Evolutionary conservation across 2,797 vertebrate genomes (phyloP).

Genomic region (Toxotes lorentzi): DNA sequence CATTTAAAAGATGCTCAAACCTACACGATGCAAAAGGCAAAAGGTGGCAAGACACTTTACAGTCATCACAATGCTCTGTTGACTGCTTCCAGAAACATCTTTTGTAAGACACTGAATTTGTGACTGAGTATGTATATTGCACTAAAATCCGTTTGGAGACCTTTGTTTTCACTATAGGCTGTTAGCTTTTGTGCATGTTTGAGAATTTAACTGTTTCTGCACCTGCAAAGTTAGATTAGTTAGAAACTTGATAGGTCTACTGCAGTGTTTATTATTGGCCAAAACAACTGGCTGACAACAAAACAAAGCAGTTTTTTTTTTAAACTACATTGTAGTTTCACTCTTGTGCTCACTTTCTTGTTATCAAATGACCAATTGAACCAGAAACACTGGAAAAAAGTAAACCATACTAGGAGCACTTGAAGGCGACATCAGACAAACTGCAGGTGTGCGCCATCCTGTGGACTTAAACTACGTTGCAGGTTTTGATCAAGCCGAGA

Average conservation of each 20-base stretch:
- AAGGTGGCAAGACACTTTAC: background rate
- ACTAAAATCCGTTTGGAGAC: background rate
- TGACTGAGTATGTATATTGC: background rate
- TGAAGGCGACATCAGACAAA: slow-evolving; percentile 11
- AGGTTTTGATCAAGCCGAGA: background rate
- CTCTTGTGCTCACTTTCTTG: background rate
- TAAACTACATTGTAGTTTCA: background rate
- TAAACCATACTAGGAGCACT: slow-evolving; percentile 3
- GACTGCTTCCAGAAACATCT: background rate
- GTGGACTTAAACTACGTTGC: slow-evolving; percentile 42
- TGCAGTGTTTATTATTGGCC: background rate
- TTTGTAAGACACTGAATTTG: background rate
- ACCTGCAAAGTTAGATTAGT: background rate
- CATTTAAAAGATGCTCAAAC: background rate
- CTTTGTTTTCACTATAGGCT: background rate
- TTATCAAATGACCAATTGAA: background rate
- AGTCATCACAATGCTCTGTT: background rate
- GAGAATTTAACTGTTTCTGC: background rate
- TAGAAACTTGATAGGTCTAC: background rate
- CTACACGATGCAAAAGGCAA: background rate
- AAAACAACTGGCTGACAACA: no score
- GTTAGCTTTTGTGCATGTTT: background rate
- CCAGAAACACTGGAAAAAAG: no score
- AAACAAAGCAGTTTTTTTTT: no score
- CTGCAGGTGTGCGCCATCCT: slow-evolving; percentile 51